These are phyloP conservation scores for Siniperca chuatsi DNA, from an alignment of 2,113 vertebrate genomes.

Conservation along the genomic window DNA sequence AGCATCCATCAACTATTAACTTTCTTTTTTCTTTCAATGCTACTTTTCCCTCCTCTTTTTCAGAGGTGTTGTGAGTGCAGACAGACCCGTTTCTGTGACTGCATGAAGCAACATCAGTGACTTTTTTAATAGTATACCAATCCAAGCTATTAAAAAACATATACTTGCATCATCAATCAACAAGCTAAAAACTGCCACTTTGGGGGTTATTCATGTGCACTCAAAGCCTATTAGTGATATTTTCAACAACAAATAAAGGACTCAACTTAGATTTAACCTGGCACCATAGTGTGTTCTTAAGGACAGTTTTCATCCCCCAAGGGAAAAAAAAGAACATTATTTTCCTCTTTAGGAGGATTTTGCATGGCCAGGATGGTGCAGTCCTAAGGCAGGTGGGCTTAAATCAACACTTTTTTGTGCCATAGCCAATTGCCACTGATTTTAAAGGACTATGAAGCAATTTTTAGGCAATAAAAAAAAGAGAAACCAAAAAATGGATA, in stretches of 20 bases:
- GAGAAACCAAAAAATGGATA: neutral
- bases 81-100: neutral
- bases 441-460: neutral
- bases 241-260: constrained; percentile 46
- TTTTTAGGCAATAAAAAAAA: neutral
- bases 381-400: constrained; percentile 26
- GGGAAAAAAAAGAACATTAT: constrained; percentile 16
- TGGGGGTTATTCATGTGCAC: neutral
- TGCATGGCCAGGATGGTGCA: constrained; percentile 6
- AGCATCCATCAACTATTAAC: neutral
- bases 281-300: neutral
- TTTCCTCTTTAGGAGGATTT: constrained; percentile 21
- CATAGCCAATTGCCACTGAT: neutral
- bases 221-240: constrained; percentile 26
- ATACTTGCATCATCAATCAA: constrained; percentile 28
- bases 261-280: constrained; percentile 29
- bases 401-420: constrained; percentile 2
- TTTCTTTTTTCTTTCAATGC: neutral
- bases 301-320: constrained; percentile 15
- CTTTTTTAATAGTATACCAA: neutral
- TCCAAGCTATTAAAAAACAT: constrained; percentile 27
- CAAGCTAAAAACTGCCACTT: constrained; percentile 1
- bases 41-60: neutral
- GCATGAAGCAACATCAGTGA: neutral
- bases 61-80: neutral